phyloP scores from a whole-genome alignment of 1,140 invertebrate genomes.

The Aporrectodea caliginosa region DNA sequence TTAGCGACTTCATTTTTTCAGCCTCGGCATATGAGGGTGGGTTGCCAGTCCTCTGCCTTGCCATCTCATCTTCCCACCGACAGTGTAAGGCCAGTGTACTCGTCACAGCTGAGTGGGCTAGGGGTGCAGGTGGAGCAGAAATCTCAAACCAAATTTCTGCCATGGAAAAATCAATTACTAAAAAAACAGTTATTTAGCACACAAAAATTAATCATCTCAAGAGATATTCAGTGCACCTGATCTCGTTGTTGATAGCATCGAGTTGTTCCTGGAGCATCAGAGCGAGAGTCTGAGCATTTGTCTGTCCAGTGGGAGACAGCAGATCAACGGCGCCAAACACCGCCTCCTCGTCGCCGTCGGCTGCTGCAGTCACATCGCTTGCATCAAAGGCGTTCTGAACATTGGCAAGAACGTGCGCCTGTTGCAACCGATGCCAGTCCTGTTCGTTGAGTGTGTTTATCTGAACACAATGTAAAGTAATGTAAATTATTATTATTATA shows the following conservation, averaged over 20 bases:
- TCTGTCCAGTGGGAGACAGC: conserved; percentile 64
- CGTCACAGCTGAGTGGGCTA: too few species aligned
- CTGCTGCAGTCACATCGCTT: conserved; percentile 67
- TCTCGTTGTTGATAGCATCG: conserved; percentile 99
- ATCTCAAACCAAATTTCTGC: too few species aligned
- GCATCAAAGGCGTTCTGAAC: conserved; percentile 84
- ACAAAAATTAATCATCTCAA: too few species aligned
- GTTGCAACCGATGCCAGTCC: conserved; percentile 92
- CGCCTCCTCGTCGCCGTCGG: conserved; percentile 67
- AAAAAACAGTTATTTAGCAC: too few species aligned
- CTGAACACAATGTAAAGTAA: conserved; percentile 38
- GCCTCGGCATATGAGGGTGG: too few species aligned
- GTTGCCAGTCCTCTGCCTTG: too few species aligned
- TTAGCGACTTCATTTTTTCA: too few species aligned
- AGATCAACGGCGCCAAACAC: conserved; percentile 66
- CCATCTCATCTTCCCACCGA: too few species aligned
- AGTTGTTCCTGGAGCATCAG: conserved; percentile 98
- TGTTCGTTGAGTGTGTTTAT: conserved; percentile 61
- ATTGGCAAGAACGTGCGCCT: conserved; percentile 86
- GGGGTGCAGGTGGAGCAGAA: too few species aligned
- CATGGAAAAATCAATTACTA: too few species aligned
- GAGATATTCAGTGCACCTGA: conserved; percentile 66
- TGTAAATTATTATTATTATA: too few species aligned
- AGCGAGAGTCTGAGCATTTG: conserved; percentile 93
- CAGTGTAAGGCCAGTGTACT: too few species aligned